These are phyloP conservation scores for Ictalurus punctatus DNA, from an alignment of 2,113 vertebrate species.

Conservation along the genomic window DNA sequence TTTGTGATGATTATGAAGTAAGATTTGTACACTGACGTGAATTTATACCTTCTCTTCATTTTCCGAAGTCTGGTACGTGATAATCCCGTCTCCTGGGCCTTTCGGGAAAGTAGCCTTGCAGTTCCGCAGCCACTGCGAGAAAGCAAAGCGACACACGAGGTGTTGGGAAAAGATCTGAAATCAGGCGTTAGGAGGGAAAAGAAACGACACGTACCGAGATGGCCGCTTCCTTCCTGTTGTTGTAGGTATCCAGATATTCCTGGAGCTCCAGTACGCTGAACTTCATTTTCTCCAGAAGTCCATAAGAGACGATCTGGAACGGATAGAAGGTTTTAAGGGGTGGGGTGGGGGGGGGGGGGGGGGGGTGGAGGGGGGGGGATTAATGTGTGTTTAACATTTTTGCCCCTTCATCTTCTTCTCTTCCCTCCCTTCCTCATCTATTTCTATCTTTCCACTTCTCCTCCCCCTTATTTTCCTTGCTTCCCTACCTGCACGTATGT, in stretches of 20 bases:
- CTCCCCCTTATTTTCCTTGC: background rate
- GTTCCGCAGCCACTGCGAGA: constrained; percentile 88
- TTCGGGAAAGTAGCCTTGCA: constrained; percentile 94
- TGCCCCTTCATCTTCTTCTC: background rate
- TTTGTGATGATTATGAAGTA: background rate
- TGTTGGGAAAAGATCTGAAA: too few species aligned
- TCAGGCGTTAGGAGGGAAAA: background rate
- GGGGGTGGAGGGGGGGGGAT: too few species aligned
- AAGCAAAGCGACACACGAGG: background rate
- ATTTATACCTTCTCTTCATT: constrained; percentile 89
- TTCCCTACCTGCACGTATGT: background rate
- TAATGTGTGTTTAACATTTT: too few species aligned
- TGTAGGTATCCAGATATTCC: constrained; percentile 97
- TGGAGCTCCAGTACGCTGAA: constrained; percentile 97
- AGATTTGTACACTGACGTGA: background rate
- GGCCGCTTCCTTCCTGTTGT: constrained; percentile 90
- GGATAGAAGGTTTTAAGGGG: background rate
- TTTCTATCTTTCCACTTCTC: background rate
- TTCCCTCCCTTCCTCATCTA: background rate
- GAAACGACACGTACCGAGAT: constrained; percentile 78
- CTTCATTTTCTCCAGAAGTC: constrained; percentile 97
- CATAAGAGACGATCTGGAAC: constrained; percentile 90
- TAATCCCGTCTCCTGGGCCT: constrained; percentile 86
- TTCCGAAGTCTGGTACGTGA: constrained; percentile 83
- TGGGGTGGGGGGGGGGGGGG: too few species aligned